Base-by-base conservation (phyloP, 2,113 vertebrate species). In the Neolamprologus fasciatus region DNA sequence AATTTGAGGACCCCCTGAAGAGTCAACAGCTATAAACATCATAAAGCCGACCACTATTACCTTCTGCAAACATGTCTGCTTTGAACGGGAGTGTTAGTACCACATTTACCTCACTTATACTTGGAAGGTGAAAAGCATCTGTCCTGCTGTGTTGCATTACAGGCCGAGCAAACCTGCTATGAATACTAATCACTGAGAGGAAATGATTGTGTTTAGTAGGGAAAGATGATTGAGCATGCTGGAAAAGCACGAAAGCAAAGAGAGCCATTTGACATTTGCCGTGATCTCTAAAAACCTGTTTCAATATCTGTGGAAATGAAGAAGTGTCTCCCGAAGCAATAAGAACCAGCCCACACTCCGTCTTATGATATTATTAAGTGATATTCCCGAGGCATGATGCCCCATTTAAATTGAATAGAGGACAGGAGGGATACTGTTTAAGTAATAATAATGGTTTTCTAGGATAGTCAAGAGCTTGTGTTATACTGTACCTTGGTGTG, bases 281-380 rank as follows among this genome's bases (percentile, higher is more conserved):
- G 7, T 81, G 54, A 68, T 63, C 42, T 86, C 82, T 81, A 63
- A 87, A 50, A 28, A 23, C 26, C 58, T 2, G 80, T 51, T 86
- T 92, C 87, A 91, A 92, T 91, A 94, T 89, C 73, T 81, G 68
- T 84, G 35, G 31, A 89, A 89, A 87, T 86, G 26, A 86, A 79
- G 58, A 82, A 61, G 82, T 68, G 50, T 89, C 86, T 93, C 90
- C 89, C 87, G 85, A 42, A 93, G 92, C 93, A 94, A 92, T 92
- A 94, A 93, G 84, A 76, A 28, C 4, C 81, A 80, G 82, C 92
- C 85, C 85, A 87, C 85, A 45, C 61, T 85, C 54, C 4, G 12
- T 54, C 86, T 61, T 81, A 63, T 61, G 83, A 86, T 85, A 89
- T 94, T 89, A 94, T 93, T 92, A 86, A 84, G 81, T 90, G 85